Evolutionary conservation across 2,797 vertebrate genomes (phyloP).

Genomic region (Chelidonichthys spinosus): DNA sequence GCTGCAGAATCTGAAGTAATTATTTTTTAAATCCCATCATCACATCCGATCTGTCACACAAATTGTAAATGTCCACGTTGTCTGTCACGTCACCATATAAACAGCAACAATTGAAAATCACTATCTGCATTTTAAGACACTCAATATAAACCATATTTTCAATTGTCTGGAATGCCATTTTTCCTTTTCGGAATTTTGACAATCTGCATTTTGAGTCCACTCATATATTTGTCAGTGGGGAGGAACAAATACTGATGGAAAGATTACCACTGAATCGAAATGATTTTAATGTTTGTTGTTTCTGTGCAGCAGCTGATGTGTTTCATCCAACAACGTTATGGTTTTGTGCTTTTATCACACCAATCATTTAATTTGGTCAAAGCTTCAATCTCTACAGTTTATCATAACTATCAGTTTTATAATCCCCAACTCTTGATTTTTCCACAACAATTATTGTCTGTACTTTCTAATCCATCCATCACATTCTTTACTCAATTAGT

Average conservation of each 20-base stretch:
- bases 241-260: not conserved
- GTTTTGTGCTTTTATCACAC: slow-evolving; percentile 53
- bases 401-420: slow-evolving; percentile 11
- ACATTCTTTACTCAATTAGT: not conserved
- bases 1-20: slow-evolving; percentile 14
- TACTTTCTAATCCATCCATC: slow-evolving; percentile 1
- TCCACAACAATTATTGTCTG: not conserved
- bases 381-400: slow-evolving; percentile 4
- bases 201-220: not conserved
- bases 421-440: not conserved
- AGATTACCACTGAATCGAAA: slow-evolving; percentile 23
- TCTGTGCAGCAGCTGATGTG: slow-evolving; percentile 16
- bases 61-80: slow-evolving; percentile 13
- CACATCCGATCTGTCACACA: slow-evolving; percentile 4
- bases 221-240: not conserved
- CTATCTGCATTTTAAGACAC: slow-evolving; percentile 54
- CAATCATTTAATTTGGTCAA: slow-evolving; percentile 15
- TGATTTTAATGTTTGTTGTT: not conserved
- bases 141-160: slow-evolving; percentile 7
- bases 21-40: not conserved
- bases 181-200: not conserved
- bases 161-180: not conserved
- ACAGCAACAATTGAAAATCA: slow-evolving; percentile 32
- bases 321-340: slow-evolving; percentile 10
- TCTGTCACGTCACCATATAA: slow-evolving; percentile 6